phyloP scores from a whole-genome alignment of 1,140 invertebrate species.

The Drosophila nasuta region DNA sequence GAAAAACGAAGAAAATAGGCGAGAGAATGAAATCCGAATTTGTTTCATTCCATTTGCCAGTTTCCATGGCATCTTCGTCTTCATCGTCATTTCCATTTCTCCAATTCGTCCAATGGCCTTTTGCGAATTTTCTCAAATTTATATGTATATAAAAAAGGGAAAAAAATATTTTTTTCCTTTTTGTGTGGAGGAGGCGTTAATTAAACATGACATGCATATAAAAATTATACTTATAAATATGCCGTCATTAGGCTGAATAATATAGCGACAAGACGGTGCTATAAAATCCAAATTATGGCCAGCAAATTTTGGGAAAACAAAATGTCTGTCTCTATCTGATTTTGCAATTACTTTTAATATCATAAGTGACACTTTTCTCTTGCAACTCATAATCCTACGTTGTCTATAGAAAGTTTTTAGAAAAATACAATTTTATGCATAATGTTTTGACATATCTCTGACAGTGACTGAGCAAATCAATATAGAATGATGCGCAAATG shows the following conservation, averaged over 20 bases:
- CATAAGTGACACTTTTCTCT: background rate
- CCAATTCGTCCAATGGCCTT: constrained; percentile 49
- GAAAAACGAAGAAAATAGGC: constrained; percentile 29
- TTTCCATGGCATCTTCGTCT: constrained; percentile 59
- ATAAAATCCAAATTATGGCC: constrained; percentile 30
- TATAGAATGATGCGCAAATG: constrained; percentile 38
- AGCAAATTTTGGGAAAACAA: constrained; percentile 23
- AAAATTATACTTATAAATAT: constrained; percentile 74
- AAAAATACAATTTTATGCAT: background rate
- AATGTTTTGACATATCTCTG: background rate
- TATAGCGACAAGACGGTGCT: constrained; percentile 7
- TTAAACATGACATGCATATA: constrained; percentile 82
- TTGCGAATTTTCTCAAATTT: constrained; percentile 54
- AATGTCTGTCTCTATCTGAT: background rate
- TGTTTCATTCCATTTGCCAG: constrained; percentile 79
- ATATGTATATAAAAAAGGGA: constrained; percentile 7
- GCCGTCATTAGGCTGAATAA: constrained; percentile 49
- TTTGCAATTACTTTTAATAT: background rate
- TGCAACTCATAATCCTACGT: background rate
- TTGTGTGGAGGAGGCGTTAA: constrained; percentile 66
- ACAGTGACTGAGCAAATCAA: constrained; percentile 30
- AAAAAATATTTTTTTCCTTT: constrained; percentile 28
- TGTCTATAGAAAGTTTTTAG: background rate
- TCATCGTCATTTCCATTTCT: constrained; percentile 53
- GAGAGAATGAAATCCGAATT: constrained; percentile 71